Base-by-base conservation (phyloP, 92 coral and sea anemone species). In the Ricordea florida region DNA sequence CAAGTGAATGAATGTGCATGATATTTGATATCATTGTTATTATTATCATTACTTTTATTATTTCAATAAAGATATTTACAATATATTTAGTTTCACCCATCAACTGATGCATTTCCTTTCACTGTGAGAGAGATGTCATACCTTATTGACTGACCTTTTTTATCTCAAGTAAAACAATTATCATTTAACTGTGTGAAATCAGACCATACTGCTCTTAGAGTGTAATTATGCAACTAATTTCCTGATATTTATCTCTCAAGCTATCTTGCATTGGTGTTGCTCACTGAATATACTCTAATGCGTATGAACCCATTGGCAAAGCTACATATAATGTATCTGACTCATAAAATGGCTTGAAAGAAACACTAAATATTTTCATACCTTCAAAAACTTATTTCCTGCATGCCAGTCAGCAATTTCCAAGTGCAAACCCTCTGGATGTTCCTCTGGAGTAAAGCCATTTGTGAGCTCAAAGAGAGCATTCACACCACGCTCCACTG, bases 361-460 rank as follows among this genome's bases (percentile, higher is more conserved):
- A 35, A 69, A 72, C 42, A 58, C 5, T 13, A 72, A 40, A 37
- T 55, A 37, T 57, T 72, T 33, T 49, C 53, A 14, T 63, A 80
- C 91, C 53, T 80, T 69, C 18, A 80, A 32, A 62, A 62, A 70
- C 66, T 86, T 86, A 58, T 77, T 84, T 49, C 85, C 85, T 28
- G 85, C 80, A 67, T 84, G 89, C 85, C 74, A 77, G 52, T 86
- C 83, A 14, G 86, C 92, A 57, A 74, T 66, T 70, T 86, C 92
- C 42, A 73, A 61, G 38, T 81, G 85, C 17, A 78, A 40, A 1
- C 81, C 85, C 13, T 85, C 81, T 4, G 61, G 74, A 5, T 58
- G 17, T 46, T 86, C 87, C 53, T 66, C 74, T 8, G 87, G 71
- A 15, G 83, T 81, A 50, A 81, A 86, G 35, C 92, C 92, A 65